Percentiles rank a stretch among this genome's conserved stretches.
Conservation (phyloP, 2,888 invertebrate species). For the Liodrosophila aerea region DNA sequence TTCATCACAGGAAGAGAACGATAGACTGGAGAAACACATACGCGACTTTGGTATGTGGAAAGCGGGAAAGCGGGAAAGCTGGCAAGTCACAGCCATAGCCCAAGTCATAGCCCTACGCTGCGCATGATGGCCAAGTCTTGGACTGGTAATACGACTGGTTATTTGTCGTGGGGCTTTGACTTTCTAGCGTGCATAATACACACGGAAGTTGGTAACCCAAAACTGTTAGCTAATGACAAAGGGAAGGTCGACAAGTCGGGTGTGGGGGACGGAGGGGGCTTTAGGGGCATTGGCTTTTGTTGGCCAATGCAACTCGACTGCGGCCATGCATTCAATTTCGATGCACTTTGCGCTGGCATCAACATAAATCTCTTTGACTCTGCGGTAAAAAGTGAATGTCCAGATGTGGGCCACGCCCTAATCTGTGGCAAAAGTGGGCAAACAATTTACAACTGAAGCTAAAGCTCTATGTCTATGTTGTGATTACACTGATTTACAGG, state of each 20-base stretch:
- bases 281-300: slow-evolving; percentile 3
- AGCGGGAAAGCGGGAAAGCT: no score
- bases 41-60: slow-evolving; percentile 90
- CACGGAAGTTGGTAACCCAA: slow-evolving; percentile 72
- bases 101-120: no score
- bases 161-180: slow-evolving; percentile 42
- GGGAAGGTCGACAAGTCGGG: slow-evolving; percentile 11
- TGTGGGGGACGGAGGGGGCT: not conserved
- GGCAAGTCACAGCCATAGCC: no score
- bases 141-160: not conserved
- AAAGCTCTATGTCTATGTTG: slow-evolving; percentile 2
- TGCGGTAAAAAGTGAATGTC: slow-evolving; percentile 49
- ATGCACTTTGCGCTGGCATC: slow-evolving; percentile 56
- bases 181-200: slow-evolving; percentile 67
- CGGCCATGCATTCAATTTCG: slow-evolving; percentile 39
- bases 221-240: slow-evolving; percentile 37
- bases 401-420: slow-evolving; percentile 18
- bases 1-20: slow-evolving; percentile 94
- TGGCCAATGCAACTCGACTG: slow-evolving; percentile 23
- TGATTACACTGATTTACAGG: slow-evolving; percentile 83
- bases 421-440: slow-evolving; percentile 14
- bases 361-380: slow-evolving; percentile 16
- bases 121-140: not conserved
- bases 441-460: slow-evolving; percentile 7
- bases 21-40: slow-evolving; percentile 94